Conservation (phyloP, 2,113 vertebrate genomes). For the Drymodes brunneopygia region DNA sequence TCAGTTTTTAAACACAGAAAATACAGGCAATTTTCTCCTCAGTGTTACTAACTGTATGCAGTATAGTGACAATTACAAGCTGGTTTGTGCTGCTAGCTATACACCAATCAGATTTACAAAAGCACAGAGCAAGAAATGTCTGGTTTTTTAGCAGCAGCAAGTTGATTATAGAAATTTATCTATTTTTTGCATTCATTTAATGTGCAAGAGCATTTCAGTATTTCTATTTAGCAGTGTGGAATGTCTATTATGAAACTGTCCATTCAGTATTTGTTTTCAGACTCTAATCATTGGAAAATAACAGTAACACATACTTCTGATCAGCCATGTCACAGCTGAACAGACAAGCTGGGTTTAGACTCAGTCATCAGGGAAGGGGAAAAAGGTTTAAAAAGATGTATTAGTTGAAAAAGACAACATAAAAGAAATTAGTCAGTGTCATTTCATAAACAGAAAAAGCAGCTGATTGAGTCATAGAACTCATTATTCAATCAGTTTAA, state of each 20-base stretch:
- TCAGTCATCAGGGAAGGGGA: background rate
- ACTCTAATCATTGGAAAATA: background rate
- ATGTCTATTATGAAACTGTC: background rate
- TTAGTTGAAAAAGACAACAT: background rate
- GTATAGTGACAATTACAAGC: background rate
- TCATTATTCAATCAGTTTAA: background rate
- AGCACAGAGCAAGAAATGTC: background rate
- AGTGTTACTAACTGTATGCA: background rate
- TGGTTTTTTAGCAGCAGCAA: background rate
- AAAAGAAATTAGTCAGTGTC: background rate
- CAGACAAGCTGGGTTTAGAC: background rate
- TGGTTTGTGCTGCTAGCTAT: background rate
- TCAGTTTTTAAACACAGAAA: background rate
- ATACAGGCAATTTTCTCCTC: background rate
- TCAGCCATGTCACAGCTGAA: background rate
- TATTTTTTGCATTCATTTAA: background rate
- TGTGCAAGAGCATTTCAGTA: background rate
- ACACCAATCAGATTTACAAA: background rate
- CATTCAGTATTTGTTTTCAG: background rate
- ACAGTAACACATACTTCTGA: background rate
- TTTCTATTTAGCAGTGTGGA: background rate
- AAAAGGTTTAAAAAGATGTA: accelerated
- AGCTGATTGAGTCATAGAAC: background rate
- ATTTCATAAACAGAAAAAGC: background rate
- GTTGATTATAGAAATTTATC: background rate